Evolutionary conservation across 2,797 vertebrate genomes (phyloP).

Genomic region (Graptemys geographica): DNA sequence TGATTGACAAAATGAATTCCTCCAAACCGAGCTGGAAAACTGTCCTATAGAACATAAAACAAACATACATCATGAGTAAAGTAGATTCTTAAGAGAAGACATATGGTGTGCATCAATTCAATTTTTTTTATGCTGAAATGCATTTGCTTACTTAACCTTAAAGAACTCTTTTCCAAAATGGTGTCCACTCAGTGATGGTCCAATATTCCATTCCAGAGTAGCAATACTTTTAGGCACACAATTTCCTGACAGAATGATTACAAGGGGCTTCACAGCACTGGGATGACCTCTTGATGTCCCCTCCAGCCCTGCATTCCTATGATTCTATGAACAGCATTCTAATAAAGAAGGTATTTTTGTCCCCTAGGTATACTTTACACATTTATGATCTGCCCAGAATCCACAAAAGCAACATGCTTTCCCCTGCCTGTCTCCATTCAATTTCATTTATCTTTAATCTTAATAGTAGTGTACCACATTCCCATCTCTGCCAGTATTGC

Average conservation of each 20-base stretch:
- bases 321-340: not conserved
- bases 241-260: not conserved
- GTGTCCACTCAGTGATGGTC: not conserved
- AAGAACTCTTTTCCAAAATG: not conserved
- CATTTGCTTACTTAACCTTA: conserved; percentile 1
- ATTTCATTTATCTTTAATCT: conserved; percentile 40
- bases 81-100: not conserved
- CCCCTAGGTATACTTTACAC: not conserved
- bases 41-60: conserved; percentile 86
- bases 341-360: conserved; percentile 1
- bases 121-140: not conserved
- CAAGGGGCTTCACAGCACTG: not conserved
- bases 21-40: conserved; percentile 97
- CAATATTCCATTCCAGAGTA: not conserved
- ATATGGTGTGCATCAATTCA: not conserved
- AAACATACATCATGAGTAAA: not conserved
- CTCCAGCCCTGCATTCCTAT: not conserved
- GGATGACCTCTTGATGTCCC: not conserved
- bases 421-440: not conserved
- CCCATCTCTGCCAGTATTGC: not conserved
- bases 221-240: not conserved
- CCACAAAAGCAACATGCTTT: not conserved
- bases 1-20: conserved; percentile 99
- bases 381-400: conserved; percentile 15
- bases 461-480: not conserved